Evolutionary conservation across 2,797 vertebrate genomes (phyloP), one percentile per base, ranked within the genome.

Genomic region (Emydoidea blandingii): DNA sequence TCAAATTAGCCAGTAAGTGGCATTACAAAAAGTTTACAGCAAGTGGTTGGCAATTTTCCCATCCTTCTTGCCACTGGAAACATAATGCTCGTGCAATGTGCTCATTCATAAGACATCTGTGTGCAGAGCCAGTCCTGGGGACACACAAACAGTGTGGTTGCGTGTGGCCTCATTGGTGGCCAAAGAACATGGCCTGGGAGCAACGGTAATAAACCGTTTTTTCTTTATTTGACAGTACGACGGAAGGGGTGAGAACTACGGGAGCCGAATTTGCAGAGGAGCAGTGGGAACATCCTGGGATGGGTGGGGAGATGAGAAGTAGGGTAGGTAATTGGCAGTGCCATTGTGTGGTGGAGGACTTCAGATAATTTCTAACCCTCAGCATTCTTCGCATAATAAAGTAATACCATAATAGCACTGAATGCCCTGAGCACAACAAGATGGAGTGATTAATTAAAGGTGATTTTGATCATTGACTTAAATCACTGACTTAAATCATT

Each of bases 1-100:
- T 97, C 49, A 8, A 93, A 91, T 91, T 91, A 97, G 95, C 86
- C 94, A 97, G 93, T 68, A 95, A 86, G 90, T 97, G 93, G 93
- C 96, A 97, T 96, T 92, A 96, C 94, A 95, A 95, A 97, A 88
- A 92, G 94, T 93, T 94, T 97, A 85, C 89, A 94, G 94, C 92
- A 87, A 96, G 94, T 94, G 89, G 59, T 92, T 97, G 96, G 94
- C 93, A 49, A 50, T 95, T 83, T 91, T 95, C 95, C 96, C 94
- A 92, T 94, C 83, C 94, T 50, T 95, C 91, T 91, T 94, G 79
- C 96, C 95, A 87, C 95, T 96, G 96, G 96, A 97, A 96, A 86
- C 72, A 82, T 87, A 89, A 95, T 54, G 79, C 91, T 91, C 92
- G 91, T 93, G 94, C 93, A 95, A 21, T 50, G 78, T 91, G 92